Conservation (phyloP, 1,140 invertebrate genomes). For the Trichonephila clavata region DNA sequence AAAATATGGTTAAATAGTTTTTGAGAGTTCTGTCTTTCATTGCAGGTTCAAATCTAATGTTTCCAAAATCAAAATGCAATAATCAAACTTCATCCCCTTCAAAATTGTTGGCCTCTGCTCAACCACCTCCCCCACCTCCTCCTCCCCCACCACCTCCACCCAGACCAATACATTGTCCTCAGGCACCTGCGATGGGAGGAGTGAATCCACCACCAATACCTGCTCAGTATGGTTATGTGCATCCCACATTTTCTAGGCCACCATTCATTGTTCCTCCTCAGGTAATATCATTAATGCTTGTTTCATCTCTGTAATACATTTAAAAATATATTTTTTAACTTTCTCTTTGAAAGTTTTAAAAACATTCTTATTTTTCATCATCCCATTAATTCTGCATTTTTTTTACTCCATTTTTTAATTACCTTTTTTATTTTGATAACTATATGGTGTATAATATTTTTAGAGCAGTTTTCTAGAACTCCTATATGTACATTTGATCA, state of each 20-base stretch:
- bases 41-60: background rate
- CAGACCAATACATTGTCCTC: background rate
- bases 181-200: background rate
- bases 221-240: slow-evolving; percentile 50
- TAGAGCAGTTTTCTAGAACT: no score
- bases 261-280: slow-evolving; percentile 28
- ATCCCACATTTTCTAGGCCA: slow-evolving; percentile 33
- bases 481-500: no score
- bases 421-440: no score
- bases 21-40: background rate
- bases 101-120: slow-evolving; percentile 4
- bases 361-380: no score
- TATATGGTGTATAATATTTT: no score
- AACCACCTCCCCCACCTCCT: slow-evolving; percentile 61
- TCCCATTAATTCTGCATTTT: no score
- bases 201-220: background rate
- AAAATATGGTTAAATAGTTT: no score
- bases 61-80: slow-evolving; percentile 43
- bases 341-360: no score
- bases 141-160: slow-evolving; percentile 66
- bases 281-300: slow-evolving; percentile 7
- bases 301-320: no score
- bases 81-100: slow-evolving; percentile 24
- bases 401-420: no score
- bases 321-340: no score